Evolutionary conservation across 2,113 vertebrate genomes (phyloP), one percentile per base, ranked within the genome.

Genomic region (Melanerpes formicivorus): DNA sequence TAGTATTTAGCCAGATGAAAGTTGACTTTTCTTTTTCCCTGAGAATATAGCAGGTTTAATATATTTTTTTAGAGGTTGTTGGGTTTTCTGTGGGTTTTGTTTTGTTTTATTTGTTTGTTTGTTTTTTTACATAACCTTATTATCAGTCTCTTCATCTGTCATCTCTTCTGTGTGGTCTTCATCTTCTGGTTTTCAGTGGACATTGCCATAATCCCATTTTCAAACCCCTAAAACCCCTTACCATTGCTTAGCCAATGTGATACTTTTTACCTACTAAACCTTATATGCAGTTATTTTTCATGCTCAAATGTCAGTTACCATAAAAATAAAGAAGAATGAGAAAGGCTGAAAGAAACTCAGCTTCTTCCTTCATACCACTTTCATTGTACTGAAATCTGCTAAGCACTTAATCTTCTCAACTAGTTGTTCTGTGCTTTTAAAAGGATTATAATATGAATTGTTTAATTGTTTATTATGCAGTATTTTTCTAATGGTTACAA

Each of bases 381-480:
- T 84, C 75, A 90, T 90, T 97, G 86, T 92, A 75, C 37, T 95
- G 84, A 82, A 95, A 95, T 92, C 79, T 92, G 78, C 96, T 97
- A 96, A 87, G 96, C 5, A 29, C 67, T 91, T 97, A 96, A 97
- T 97, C 96, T 97, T 93, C 92, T 96, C 62, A 21, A 93, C 83
- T 78, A 95, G 91, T 74, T 64, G 44, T 91, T 96, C 90, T 95
- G 80, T 93, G 95, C 82, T 97, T 97, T 97, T 96, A 97, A 97
- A 90, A 97, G 88, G 97, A 97, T 98, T 97, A 96, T 94, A 91
- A 90, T 97, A 96, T 97, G 97, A 98, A 92, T 93, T 88, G 76
- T 95, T 97, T 97, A 97, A 97, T 97, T 97, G 96, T 97, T 96
- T 91, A 96, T 97, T 96, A 95, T 90, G 74, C 67, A 73, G 40